Conservation (phyloP, 2,888 invertebrate genomes). For the Agonopterix alstromeriana region DNA sequence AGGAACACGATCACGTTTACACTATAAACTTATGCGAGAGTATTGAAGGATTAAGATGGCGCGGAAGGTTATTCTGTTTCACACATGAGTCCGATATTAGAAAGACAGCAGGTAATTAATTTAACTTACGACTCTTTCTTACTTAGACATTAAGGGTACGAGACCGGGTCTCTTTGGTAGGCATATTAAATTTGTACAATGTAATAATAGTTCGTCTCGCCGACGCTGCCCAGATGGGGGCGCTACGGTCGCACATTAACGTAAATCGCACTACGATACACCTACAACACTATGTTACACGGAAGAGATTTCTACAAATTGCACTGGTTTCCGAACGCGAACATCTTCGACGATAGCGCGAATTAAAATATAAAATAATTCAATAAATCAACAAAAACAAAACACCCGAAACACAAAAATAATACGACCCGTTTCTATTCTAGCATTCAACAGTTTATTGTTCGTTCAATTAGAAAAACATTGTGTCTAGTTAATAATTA, state of each 20-base stretch:
- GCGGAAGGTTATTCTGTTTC: slow-evolving; percentile 62
- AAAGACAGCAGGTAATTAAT: slow-evolving; percentile 54
- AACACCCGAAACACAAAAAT: slow-evolving; percentile 71
- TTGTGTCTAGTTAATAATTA: slow-evolving; percentile 56
- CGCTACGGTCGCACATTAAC: slow-evolving; percentile 50
- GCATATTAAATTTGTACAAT: slow-evolving; percentile 77
- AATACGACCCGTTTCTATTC: slow-evolving; percentile 76
- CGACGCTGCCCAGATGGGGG: slow-evolving; percentile 43
- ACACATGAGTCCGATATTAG: slow-evolving; percentile 53
- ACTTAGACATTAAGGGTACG: slow-evolving; percentile 74
- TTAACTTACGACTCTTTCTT: slow-evolving; percentile 69
- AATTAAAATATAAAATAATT: slow-evolving; percentile 65
- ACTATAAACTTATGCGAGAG: slow-evolving; percentile 73
- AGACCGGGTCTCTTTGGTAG: slow-evolving; percentile 79
- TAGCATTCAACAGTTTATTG: slow-evolving; percentile 74
- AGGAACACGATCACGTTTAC: slow-evolving; percentile 76
- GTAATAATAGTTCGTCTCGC: slow-evolving; percentile 63
- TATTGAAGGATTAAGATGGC: slow-evolving; percentile 69
- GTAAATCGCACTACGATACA: slow-evolving; percentile 66
- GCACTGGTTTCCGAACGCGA: slow-evolving; percentile 75
- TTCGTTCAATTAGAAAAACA: slow-evolving; percentile 59
- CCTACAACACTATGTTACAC: slow-evolving; percentile 69
- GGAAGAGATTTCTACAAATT: slow-evolving; percentile 77
- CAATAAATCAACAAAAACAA: slow-evolving; percentile 71
- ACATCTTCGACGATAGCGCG: slow-evolving; percentile 68